Conservation (phyloP, 2,113 vertebrate species). For the Rhynchopsitta pachyrhyncha region DNA sequence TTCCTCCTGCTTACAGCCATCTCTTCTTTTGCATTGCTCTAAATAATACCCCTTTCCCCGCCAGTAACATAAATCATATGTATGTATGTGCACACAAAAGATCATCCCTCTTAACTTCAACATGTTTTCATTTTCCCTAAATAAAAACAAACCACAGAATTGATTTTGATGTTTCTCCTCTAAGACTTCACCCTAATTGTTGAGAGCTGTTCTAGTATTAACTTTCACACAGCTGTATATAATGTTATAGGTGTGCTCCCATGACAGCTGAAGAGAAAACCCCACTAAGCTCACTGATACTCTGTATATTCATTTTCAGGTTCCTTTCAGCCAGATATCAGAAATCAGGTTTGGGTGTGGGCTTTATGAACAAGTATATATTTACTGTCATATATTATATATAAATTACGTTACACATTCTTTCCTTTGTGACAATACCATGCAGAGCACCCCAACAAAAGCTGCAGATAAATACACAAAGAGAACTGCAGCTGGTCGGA, state of each 20-base stretch:
- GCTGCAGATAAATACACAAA: neutral
- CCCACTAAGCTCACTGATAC: neutral
- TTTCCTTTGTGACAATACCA: neutral
- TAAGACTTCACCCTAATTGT: neutral
- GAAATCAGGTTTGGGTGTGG: neutral
- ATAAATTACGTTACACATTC: neutral
- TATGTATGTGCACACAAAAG: neutral
- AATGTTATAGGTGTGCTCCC: neutral
- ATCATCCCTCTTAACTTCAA: neutral
- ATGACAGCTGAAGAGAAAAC: neutral
- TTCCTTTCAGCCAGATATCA: neutral
- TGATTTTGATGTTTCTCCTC: neutral
- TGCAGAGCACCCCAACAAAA: neutral
- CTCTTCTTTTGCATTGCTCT: neutral
- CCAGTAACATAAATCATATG: neutral
- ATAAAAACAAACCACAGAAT: neutral
- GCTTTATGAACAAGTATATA: neutral
- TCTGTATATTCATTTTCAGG: neutral
- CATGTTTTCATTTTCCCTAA: neutral
- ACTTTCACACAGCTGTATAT: neutral
- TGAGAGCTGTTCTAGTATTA: neutral
- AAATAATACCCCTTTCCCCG: neutral
- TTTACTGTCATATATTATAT: neutral
- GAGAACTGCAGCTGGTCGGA: neutral
- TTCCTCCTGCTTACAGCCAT: neutral